These are phyloP conservation scores for Octonoba sinensis DNA, from an alignment of 2,888 invertebrate genomes.

Conservation along the genomic window DNA sequence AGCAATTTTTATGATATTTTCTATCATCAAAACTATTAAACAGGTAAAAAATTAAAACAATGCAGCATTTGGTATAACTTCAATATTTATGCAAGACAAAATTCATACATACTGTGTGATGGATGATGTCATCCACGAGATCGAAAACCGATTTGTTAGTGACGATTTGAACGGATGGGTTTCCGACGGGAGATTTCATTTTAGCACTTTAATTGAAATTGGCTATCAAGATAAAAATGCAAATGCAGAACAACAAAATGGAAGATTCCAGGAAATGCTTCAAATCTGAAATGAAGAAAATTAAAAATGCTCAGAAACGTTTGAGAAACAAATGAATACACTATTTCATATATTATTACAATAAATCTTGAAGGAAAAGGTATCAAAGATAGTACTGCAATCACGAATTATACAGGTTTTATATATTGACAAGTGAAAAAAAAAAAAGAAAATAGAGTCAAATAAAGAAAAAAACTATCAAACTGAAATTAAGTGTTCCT, in stretches of 20 bases:
- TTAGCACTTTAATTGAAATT: slow-evolving; percentile 21
- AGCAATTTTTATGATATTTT: too few relatives aligned
- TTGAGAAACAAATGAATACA: not conserved
- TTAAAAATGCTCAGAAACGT: too few relatives aligned
- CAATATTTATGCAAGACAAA: not conserved
- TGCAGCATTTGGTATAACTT: not conserved
- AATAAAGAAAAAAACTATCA: not conserved
- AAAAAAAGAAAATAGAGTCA: not conserved
- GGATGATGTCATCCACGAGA: slow-evolving; percentile 41
- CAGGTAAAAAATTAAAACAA: not conserved
- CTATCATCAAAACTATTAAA: too few relatives aligned
- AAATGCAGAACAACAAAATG: slow-evolving; percentile 30
- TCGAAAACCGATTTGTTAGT: slow-evolving; percentile 63
- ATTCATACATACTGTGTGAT: slow-evolving; percentile 33
- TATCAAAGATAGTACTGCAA: too few relatives aligned
- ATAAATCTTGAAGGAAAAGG: too few relatives aligned
- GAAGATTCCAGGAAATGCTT: slow-evolving; percentile 66
- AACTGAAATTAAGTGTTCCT: not conserved
- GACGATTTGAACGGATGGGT: slow-evolving; percentile 64
- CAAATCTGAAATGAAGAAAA: slow-evolving; percentile 38
- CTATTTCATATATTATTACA: too few relatives aligned
- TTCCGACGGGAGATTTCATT: slow-evolving; percentile 65
- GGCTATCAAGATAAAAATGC: slow-evolving; percentile 7
- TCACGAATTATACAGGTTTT: too few relatives aligned
- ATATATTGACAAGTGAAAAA: not conserved